These are phyloP conservation scores for Chondrilla cf. caribensis DNA, from an alignment of 37 sponge, comb jelly and placozoan genomes.

Conservation along the genomic window DNA sequence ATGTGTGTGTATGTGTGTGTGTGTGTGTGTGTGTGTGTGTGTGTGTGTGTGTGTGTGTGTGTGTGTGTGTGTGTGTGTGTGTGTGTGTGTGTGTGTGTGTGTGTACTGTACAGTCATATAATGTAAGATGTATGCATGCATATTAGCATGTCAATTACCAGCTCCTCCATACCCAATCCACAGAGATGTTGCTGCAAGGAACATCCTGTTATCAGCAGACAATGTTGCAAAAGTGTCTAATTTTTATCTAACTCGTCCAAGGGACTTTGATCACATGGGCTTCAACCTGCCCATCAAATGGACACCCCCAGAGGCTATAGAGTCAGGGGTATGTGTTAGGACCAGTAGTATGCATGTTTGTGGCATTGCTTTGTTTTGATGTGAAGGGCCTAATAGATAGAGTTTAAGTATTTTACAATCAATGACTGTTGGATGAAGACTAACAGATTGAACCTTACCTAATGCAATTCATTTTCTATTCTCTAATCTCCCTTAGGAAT, in stretches of 20 bases:
- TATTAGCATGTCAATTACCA: no score
- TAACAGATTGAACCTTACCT: no score
- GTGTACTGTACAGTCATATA: no score
- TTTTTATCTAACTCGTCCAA: background rate
- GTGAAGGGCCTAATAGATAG: no score
- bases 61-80: constrained; percentile 8
- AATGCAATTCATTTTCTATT: background rate
- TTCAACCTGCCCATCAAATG: background rate
- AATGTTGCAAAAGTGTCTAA: background rate
- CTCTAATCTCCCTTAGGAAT: constrained; percentile 37
- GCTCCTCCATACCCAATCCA: background rate
- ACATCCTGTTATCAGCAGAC: background rate
- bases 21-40: constrained; percentile 4
- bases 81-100: constrained; percentile 8
- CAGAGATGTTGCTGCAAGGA: background rate
- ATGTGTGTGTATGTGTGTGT: background rate
- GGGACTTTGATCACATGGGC: background rate
- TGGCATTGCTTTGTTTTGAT: no score
- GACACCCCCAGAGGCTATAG: constrained; percentile 1
- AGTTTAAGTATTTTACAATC: no score
- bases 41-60: constrained; percentile 21
- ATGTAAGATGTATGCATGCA: no score
- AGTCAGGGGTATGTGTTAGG: background rate
- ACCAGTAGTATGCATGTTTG: background rate
- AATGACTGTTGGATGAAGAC: no score